phyloP scores from a whole-genome alignment of 2,797 vertebrate genomes.

The Denticeps clupeoides region DNA sequence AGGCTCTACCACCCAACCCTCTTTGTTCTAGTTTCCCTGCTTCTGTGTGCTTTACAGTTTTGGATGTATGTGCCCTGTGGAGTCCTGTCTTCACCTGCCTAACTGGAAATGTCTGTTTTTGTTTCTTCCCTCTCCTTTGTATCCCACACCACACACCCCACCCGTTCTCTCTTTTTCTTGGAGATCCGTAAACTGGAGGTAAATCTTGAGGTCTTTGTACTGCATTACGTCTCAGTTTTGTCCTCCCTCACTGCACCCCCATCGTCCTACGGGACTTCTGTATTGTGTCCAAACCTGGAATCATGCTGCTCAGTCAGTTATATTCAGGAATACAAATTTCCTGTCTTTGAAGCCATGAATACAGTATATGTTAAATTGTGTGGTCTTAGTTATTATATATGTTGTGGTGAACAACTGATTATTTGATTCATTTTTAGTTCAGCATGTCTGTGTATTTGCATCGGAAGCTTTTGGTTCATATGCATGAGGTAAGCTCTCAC shows the following conservation, averaged over 20 bases:
- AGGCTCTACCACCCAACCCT: too few relatives aligned
- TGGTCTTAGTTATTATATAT: too few relatives aligned
- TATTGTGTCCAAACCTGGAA: too few relatives aligned
- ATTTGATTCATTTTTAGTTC: neutral
- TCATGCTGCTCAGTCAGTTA: too few relatives aligned
- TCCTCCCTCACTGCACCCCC: neutral
- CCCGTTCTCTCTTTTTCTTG: constrained; percentile 46
- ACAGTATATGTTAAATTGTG: too few relatives aligned
- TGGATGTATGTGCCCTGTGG: constrained; percentile 31
- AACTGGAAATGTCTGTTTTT: constrained; percentile 48
- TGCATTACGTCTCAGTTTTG: constrained; percentile 16
- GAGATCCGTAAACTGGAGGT: constrained; percentile 77
- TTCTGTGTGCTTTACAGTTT: constrained; percentile 31
- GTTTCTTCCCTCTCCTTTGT: constrained; percentile 49
- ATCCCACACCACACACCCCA: constrained; percentile 41
- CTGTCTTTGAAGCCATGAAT: too few relatives aligned
- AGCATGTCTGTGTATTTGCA: constrained; percentile 1
- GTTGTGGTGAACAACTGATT: too few relatives aligned
- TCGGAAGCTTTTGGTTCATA: too few relatives aligned
- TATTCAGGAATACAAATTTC: too few relatives aligned
- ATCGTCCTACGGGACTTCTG: neutral
- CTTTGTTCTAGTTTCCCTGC: constrained; percentile 8
- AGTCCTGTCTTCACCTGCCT: constrained; percentile 31
- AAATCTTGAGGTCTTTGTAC: too few relatives aligned
- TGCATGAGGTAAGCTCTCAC: neutral